Conservation (phyloP, 2,888 invertebrate genomes). For the Ormyrus nitidulus region DNA sequence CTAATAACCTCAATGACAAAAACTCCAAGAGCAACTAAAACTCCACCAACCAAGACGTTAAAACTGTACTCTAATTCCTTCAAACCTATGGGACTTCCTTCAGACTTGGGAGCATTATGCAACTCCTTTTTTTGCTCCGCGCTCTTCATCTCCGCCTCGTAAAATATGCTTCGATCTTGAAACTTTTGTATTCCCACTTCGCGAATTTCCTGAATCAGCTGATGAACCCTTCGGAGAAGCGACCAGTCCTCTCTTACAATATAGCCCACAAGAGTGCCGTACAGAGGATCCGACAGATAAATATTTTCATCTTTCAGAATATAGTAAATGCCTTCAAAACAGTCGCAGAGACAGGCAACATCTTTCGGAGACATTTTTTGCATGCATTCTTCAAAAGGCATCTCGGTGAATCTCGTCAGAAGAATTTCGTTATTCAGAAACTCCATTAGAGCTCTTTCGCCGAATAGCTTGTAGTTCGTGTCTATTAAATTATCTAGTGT, state of each 20-base stretch:
- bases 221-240: conserved; percentile 23
- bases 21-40: too few relatives aligned
- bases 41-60: too few relatives aligned
- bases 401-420: not conserved
- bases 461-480: conserved; percentile 17
- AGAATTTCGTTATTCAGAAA: not conserved
- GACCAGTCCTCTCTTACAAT: conserved; percentile 50
- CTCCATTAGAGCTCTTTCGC: not conserved
- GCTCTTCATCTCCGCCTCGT: not conserved
- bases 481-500: conserved; percentile 16
- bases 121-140: too few relatives aligned
- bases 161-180: not conserved
- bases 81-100: too few relatives aligned
- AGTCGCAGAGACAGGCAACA: conserved; percentile 23
- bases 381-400: not conserved
- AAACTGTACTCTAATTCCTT: too few relatives aligned
- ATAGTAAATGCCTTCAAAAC: not conserved
- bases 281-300: conserved; percentile 14
- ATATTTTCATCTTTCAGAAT: not conserved
- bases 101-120: too few relatives aligned
- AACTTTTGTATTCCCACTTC: conserved; percentile 12
- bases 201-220: conserved; percentile 17
- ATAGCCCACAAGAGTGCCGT: conserved; percentile 3
- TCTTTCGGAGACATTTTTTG: not conserved
- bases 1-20: too few relatives aligned